These are phyloP conservation scores for Pseudochaenichthys georgianus DNA, from an alignment of 2,797 vertebrate species.

Conservation along the genomic window DNA sequence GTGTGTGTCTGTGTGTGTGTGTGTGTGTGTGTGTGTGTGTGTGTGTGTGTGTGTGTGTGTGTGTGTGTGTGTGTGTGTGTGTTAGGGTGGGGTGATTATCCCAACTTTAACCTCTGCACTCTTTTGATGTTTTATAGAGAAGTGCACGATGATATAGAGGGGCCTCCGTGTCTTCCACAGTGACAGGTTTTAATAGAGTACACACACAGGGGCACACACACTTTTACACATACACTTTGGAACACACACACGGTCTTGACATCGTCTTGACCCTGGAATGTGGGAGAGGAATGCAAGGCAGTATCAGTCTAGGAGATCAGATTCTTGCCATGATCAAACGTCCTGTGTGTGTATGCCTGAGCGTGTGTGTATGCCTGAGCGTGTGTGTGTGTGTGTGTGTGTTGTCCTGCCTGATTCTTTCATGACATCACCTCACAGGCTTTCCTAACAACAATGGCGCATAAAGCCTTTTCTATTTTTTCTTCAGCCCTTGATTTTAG, in stretches of 20 bases:
- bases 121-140: slow-evolving; percentile 83
- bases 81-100: slow-evolving; percentile 50
- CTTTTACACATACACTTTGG: slow-evolving; percentile 26
- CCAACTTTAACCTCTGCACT: slow-evolving; percentile 80
- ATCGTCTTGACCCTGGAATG: slow-evolving; percentile 82
- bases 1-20: slow-evolving; percentile 9
- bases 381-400: slow-evolving; percentile 44
- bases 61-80: slow-evolving; percentile 17
- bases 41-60: background rate
- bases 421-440: slow-evolving; percentile 78
- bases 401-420: slow-evolving; percentile 67
- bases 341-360: slow-evolving; percentile 34
- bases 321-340: slow-evolving; percentile 79
- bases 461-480: slow-evolving; percentile 44
- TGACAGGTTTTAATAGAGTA: slow-evolving; percentile 74
- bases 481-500: slow-evolving; percentile 62
- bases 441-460: slow-evolving; percentile 71
- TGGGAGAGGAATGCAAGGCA: slow-evolving; percentile 76
- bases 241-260: slow-evolving; percentile 66
- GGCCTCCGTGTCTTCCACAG: slow-evolving; percentile 66
- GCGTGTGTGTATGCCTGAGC: slow-evolving; percentile 25
- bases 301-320: slow-evolving; percentile 81
- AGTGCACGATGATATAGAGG: slow-evolving; percentile 64
- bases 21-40: slow-evolving; percentile 17
- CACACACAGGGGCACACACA: slow-evolving; percentile 23